These are phyloP conservation scores for Geotrupes spiniger DNA, from an alignment of 2,888 invertebrate genomes.

Conservation along the genomic window DNA sequence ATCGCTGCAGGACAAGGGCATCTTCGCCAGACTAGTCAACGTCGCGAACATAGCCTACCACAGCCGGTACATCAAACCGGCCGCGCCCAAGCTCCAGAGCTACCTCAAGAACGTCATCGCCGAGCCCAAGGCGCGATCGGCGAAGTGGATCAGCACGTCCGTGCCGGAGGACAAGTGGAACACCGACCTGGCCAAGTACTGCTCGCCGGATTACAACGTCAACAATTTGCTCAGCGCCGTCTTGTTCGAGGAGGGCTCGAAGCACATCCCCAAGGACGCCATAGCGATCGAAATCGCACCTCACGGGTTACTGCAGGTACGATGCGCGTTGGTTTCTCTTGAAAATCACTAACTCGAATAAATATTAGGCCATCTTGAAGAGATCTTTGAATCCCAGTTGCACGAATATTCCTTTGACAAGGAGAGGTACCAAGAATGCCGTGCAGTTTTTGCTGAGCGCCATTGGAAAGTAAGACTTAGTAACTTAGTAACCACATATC, in stretches of 20 bases:
- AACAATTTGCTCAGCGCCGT: slow-evolving; percentile 68
- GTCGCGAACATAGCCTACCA: slow-evolving; percentile 90
- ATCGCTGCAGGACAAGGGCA: slow-evolving; percentile 60
- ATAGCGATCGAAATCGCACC: slow-evolving; percentile 88
- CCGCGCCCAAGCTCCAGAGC: slow-evolving; percentile 48
- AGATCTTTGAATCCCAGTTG: slow-evolving; percentile 70
- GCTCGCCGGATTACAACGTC: slow-evolving; percentile 66
- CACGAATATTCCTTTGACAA: slow-evolving; percentile 72
- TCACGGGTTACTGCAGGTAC: slow-evolving; percentile 82
- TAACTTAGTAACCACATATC: too few species aligned
- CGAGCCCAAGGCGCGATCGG: slow-evolving; percentile 53
- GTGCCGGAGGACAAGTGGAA: slow-evolving; percentile 61
- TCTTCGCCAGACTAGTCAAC: slow-evolving; percentile 80
- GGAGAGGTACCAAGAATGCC: slow-evolving; percentile 65
- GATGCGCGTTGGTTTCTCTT: too few species aligned
- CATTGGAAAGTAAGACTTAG: slow-evolving; percentile 62
- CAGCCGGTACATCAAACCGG: slow-evolving; percentile 70
- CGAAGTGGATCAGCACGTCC: slow-evolving; percentile 66
- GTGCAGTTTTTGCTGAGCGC: slow-evolving; percentile 60
- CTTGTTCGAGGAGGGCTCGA: slow-evolving; percentile 78
- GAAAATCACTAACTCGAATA: too few species aligned
- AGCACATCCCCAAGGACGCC: slow-evolving; percentile 76
- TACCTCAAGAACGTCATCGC: slow-evolving; percentile 51
- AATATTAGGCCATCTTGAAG: slow-evolving; percentile 81
- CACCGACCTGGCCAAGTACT: slow-evolving; percentile 54